Evolutionary conservation across 1,140 invertebrate genomes (phyloP), one percentile per base, ranked within the genome.

Genomic region (Drusus annulatus): DNA sequence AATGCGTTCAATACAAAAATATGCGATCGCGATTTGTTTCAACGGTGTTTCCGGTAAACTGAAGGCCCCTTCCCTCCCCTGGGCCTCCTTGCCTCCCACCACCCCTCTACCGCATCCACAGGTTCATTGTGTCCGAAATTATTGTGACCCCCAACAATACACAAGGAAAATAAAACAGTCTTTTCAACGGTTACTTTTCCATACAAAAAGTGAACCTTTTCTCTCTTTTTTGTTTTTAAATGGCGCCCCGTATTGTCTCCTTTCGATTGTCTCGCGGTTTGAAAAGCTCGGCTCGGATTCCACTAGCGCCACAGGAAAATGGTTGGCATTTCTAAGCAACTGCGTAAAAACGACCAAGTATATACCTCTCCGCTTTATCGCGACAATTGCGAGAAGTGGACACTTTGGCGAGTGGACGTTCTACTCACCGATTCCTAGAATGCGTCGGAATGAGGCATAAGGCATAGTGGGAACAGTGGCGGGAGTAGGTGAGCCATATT

Each of bases 191-290:
- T 80, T 80, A 83, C 81, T 83, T 83, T 83, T 83, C 80, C 79
- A 80, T 80, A 83, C 81, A 83, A 80, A 83, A 83, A 83, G 81
- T 80, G 79, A 83, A 83, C 81, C 81, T 83, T 83, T 83, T 83
- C 81, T 83, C 78, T 82, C 77, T 83, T 79, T 83, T 83, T 83
- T 81, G 79, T 83, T 83, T 83, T 83, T 81, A 83, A 83, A 83
- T 83, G 78, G 82, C 81, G 82, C 82, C 79, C 78, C 82, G 79
- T 81, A 83, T 83, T 83, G 82, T 83, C 82, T 83, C 80, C 82
- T 83, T 81, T 81, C 79, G 82, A 83, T 83, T 83, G 82, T 83
- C 82, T 83, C 80, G 36, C 65, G 82, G 76, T 79, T 78, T 81
- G 77, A 83, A 83, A 83, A 80, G 81, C 81, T 78, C 52, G 17